Percentiles rank a stretch among this genome's conserved stretches.
These are phyloP conservation scores for Hartigia nigra DNA, from an alignment of 2,888 invertebrate species.

Conservation along the genomic window DNA sequence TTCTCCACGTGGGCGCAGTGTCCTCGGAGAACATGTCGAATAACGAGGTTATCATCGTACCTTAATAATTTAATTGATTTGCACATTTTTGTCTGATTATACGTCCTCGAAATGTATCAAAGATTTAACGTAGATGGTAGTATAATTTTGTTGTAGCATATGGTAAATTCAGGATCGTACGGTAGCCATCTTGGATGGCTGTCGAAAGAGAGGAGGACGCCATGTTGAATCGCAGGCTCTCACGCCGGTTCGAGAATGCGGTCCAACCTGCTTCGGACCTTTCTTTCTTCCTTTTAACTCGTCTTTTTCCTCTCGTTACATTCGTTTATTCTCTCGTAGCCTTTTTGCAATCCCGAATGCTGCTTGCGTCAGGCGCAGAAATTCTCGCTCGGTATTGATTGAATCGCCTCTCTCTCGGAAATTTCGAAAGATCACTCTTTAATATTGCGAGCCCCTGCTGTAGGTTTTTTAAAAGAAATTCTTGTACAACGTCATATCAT, in stretches of 20 bases:
- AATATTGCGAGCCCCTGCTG: too few relatives aligned
- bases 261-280: slow-evolving; percentile 38
- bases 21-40: not conserved
- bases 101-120: not conserved
- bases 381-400: not conserved
- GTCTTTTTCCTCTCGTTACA: slow-evolving; percentile 14
- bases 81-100: not conserved
- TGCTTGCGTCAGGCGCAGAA: not conserved
- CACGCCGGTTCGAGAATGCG: slow-evolving; percentile 40
- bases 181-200: slow-evolving; percentile 39
- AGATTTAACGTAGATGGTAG: not conserved
- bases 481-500: not conserved
- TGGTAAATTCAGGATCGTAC: slow-evolving; percentile 15
- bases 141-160: slow-evolving; percentile 26
- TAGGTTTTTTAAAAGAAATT: too few relatives aligned
- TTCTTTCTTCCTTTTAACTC: slow-evolving; percentile 19
- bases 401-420: not conserved
- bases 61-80: not conserved
- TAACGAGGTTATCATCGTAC: not conserved
- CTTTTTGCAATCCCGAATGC: not conserved
- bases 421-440: not conserved
- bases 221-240: slow-evolving; percentile 39
- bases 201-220: slow-evolving; percentile 29
- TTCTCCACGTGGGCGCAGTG: slow-evolving; percentile 38
- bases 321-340: not conserved